These are phyloP conservation scores for Galeruca laticollis DNA, from an alignment of 2,888 invertebrate genomes.

Conservation along the genomic window DNA sequence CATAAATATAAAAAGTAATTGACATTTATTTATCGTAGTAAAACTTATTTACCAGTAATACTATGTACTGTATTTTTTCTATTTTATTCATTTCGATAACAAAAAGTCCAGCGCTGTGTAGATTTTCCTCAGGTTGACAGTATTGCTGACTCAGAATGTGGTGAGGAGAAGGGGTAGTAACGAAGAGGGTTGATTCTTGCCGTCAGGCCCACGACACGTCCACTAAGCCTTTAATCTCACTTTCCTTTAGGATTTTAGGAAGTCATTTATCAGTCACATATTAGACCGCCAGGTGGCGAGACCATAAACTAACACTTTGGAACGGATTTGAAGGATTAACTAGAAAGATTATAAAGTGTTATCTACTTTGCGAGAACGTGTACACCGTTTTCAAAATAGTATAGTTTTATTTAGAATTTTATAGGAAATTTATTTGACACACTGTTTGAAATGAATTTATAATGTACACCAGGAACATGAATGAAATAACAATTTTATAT, in stretches of 20 bases:
- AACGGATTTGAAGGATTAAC: conserved; percentile 58
- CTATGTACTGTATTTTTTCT: too few relatives aligned
- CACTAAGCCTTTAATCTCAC: conserved; percentile 66
- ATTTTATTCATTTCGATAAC: not conserved
- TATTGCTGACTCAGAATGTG: not conserved
- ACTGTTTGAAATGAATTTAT: too few relatives aligned
- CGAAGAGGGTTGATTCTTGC: conserved; percentile 58
- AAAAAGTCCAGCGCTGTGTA: conserved; percentile 1
- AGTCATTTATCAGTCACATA: conserved; percentile 66
- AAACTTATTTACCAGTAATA: too few relatives aligned
- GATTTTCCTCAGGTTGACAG: conserved; percentile 3
- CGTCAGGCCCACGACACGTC: conserved; percentile 63
- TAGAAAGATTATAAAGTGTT: conserved; percentile 48
- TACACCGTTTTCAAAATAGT: not conserved
- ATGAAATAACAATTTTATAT: too few relatives aligned
- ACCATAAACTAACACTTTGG: conserved; percentile 61
- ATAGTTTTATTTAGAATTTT: conserved; percentile 1
- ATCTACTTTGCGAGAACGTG: conserved; percentile 19
- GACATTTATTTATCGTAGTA: too few relatives aligned
- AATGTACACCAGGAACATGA: too few relatives aligned
- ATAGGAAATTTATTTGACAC: not conserved
- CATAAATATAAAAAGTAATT: too few relatives aligned
- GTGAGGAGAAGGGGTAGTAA: not conserved
- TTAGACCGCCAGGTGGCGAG: conserved; percentile 64
- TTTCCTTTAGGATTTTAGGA: conserved; percentile 67